Evolutionary conservation across 2,797 vertebrate species (phyloP).

Genomic region (Tympanoctomys barrerae): DNA sequence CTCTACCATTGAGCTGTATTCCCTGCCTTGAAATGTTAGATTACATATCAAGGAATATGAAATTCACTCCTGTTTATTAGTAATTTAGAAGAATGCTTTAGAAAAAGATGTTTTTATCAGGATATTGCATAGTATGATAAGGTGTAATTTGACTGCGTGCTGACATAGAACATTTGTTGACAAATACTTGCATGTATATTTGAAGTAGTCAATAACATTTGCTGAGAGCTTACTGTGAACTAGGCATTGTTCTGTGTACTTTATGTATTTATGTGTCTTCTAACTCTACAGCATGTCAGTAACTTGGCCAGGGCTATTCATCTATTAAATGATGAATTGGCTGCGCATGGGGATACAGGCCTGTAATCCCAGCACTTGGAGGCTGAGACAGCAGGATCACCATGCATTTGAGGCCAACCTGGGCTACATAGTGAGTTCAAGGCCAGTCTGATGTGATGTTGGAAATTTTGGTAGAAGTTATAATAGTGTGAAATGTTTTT

Average conservation of each 20-base stretch:
- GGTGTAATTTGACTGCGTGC: not conserved
- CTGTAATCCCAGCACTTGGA: not conserved
- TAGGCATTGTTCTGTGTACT: not conserved
- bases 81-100: not conserved
- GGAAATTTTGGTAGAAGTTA: not conserved
- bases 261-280: not conserved
- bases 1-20: not conserved
- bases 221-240: not conserved
- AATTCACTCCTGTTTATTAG: not conserved
- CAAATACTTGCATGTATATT: not conserved
- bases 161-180: not conserved
- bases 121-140: not conserved
- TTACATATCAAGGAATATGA: constrained; percentile 5
- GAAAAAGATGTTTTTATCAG: constrained; percentile 5
- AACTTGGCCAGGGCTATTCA: not conserved
- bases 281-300: not conserved
- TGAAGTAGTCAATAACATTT: not conserved
- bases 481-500: not conserved
- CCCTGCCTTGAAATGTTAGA: not conserved
- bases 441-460: not conserved
- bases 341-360: not conserved
- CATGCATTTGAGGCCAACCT: not conserved
- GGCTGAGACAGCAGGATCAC: not conserved
- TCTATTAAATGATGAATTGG: not conserved
- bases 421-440: not conserved